These are phyloP conservation scores for Rhyacichthys aspro DNA, from an alignment of 2,797 vertebrate species.

Conservation along the genomic window DNA sequence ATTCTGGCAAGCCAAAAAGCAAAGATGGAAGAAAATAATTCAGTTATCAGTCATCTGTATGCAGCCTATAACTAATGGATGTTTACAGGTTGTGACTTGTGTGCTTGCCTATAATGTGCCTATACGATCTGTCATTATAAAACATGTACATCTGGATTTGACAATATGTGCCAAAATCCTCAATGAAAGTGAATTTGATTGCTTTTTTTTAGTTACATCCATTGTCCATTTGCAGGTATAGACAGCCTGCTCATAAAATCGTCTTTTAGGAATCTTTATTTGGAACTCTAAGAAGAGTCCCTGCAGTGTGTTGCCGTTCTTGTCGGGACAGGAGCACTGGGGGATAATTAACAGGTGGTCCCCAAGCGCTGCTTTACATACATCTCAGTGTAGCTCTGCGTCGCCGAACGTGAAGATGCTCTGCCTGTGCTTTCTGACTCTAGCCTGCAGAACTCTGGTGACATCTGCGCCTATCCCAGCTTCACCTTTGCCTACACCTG, in stretches of 20 bases:
- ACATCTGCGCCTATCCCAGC: conserved; percentile 33
- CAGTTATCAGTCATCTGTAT: background rate
- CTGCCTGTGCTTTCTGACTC: conserved; percentile 47
- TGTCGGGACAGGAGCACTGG: conserved; percentile 57
- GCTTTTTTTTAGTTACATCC: too few relatives aligned
- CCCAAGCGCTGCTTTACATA: conserved; percentile 24
- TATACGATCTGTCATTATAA: background rate
- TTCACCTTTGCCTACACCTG: background rate
- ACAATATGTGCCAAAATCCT: background rate
- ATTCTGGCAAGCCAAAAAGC: background rate
- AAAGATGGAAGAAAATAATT: background rate
- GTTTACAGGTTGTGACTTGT: background rate
- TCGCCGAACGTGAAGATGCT: conserved; percentile 48
- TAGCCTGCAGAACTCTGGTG: conserved; percentile 17
- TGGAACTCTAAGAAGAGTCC: conserved; percentile 11
- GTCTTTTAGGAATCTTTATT: background rate
- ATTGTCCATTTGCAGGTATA: background rate
- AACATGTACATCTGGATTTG: conserved; percentile 1
- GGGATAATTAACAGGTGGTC: conserved; percentile 67
- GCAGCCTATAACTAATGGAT: background rate
- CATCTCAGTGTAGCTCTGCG: conserved; percentile 5
- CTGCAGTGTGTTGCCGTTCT: conserved; percentile 29
- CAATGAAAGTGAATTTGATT: background rate
- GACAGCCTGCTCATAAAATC: background rate
- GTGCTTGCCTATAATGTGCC: too few relatives aligned